Conservation (phyloP, 92 coral and sea anemone genomes). For the Siderastrea radians region DNA sequence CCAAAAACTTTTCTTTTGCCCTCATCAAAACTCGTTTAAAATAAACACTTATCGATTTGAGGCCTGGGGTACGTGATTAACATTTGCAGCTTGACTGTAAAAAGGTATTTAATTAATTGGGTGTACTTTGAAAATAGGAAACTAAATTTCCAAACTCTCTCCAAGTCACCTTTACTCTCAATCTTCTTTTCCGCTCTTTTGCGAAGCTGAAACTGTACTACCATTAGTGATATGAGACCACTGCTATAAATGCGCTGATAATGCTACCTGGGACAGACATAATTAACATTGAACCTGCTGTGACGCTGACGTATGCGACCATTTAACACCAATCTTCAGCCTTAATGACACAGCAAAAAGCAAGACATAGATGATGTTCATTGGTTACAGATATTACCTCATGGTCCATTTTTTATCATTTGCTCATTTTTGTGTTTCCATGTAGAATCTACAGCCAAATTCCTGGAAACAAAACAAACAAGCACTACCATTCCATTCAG, state of each 20-base stretch:
- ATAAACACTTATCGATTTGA: background rate
- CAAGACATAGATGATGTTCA: conserved; percentile 6
- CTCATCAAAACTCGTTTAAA: background rate
- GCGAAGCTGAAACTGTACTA: background rate
- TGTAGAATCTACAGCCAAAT: conserved; percentile 68
- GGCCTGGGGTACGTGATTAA: background rate
- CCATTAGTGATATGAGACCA: conserved; percentile 13
- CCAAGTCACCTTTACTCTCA: conserved; percentile 8
- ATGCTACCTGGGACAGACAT: conserved; percentile 5
- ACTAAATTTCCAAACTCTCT: background rate
- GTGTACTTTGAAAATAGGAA: background rate
- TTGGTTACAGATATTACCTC: conserved; percentile 6
- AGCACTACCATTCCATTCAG: conserved; percentile 71
- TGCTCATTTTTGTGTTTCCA: background rate
- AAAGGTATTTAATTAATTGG: background rate
- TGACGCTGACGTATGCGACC: background rate
- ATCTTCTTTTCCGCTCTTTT: conserved; percentile 2
- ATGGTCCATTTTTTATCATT: background rate
- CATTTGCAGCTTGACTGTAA: background rate
- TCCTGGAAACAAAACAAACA: conserved; percentile 54
- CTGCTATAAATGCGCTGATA: background rate
- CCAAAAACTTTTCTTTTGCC: conserved; percentile 15
- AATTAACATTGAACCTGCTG: conserved; percentile 3
- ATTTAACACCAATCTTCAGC: background rate
- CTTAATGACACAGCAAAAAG: background rate